Base-by-base conservation (phyloP, 1,140 invertebrate genomes). In the Papilio polyxenes region DNA sequence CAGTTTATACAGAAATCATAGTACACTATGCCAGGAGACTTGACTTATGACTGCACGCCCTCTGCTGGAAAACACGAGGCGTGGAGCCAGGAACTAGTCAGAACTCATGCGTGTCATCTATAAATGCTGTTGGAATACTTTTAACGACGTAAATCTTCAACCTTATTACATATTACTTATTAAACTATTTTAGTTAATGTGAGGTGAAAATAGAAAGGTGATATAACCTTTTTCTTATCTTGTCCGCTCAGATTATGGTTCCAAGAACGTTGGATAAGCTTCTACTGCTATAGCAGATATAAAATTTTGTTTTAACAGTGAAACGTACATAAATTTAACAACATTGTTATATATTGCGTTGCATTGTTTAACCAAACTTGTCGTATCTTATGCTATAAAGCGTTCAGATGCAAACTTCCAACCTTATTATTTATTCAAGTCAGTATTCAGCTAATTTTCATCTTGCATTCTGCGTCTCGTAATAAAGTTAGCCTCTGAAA, bases 1-100 rank as follows among this genome's bases (percentile, higher is more conserved):
- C 62, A 69, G 62, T 69, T 69, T 69, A 69, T 37, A 10, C 62
- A 69, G 9, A 69, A 69, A 69, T 69, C 62, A 69, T 69, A 69
- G 7, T 69, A 69, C 62, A 31, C 62, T 23, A 31, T 37, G 11
- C 62, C 5, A 56, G 23, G 23, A 31, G 23, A 56, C 17, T 15
- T 56, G 17, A 56, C 53, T 56, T 56, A 56, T 56, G 53, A 15
- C 17, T 56, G 17, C 53, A 56, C 53, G 15, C 53, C 53, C 53
- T 56, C 53, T 56, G 7, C 15, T 2, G 53, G 53, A 17, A 56
- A 56, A 56, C 53, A 56, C 53, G 53, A 56, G 17, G 15, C 53
- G 15, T 17, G 15, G 17, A n/a, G 15, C 53, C 13, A 51, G 8
- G 53, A 31, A 31, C 53, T 15, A 56, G 6, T 56, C 8, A n/a